Base-by-base conservation (phyloP, 2,888 invertebrate species). In the Acronicta alni region DNA sequence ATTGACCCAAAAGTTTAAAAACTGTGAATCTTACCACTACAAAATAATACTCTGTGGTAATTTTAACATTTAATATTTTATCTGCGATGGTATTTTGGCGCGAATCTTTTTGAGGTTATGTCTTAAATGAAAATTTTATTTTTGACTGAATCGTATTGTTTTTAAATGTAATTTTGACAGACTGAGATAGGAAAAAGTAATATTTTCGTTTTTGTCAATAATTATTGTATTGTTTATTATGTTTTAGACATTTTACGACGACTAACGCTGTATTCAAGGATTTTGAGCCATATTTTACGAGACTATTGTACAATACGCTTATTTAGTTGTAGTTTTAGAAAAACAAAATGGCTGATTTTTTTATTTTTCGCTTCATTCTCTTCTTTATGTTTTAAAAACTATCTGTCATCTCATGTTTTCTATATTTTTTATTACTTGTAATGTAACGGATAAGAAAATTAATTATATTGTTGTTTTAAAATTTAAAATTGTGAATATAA, bases 191-290 rank as follows among this genome's bases (percentile, higher is more conserved):
- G n/a, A 14, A 37, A 32, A 26, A 45, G 14, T 49, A 57, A 45
- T 30, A 43, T 46, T 48, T 63, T 62, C 45, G 46, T 57, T 62
- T 65, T 63, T 62, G 57, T 15, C 38, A 55, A 8, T 18, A 14
- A 18, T 45, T 57, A 8, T n/a, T n/a, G 3, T 23, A 12, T 44
- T 23, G 18, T 45, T 58, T 35, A 47, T 57, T 51, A 30, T 43
- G 43, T 37, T 46, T 32, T 30, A 30, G 43, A 54, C 8, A 23
- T 30, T 49, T 38, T 55, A 57, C 69, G 71, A 88, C 83, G 85
- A 88, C 88, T 49, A 71, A 54, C 23, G 89, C 89, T 81, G 59
- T 81, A 60, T 57, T 77, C 56, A 76, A 60, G 88, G 89, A 89
- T 72, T 75, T 70, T 67, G 89, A 87, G 78, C 75, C 79, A 77